phyloP scores from a whole-genome alignment of 2,797 vertebrate species.

The Tokudaia muenninki region DNA sequence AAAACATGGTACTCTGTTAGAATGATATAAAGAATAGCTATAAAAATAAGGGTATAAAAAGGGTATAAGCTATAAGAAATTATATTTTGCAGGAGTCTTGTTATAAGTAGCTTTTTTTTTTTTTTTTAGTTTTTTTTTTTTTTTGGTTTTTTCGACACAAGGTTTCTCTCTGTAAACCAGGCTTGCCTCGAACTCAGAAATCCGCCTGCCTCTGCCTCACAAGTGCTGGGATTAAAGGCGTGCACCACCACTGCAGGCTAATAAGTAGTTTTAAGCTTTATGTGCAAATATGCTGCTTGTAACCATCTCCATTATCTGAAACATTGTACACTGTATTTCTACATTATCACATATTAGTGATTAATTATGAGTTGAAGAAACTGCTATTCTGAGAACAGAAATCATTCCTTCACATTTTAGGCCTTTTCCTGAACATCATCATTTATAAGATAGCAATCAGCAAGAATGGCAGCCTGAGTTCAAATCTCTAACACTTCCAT shows the following conservation, averaged over 20 bases:
- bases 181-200: too few species aligned
- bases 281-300: background rate
- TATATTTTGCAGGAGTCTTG: background rate
- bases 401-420: background rate
- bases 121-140: too few species aligned
- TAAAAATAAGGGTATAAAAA: background rate
- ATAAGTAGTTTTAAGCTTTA: background rate
- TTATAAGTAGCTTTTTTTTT: background rate
- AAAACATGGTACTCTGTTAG: background rate
- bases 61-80: background rate
- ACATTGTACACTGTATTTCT: background rate
- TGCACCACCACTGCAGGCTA: too few species aligned
- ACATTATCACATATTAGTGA: background rate
- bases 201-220: too few species aligned
- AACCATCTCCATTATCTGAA: background rate
- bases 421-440: background rate
- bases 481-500: background rate
- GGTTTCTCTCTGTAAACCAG: too few species aligned
- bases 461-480: background rate
- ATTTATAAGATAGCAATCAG: background rate
- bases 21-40: background rate
- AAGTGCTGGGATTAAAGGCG: too few species aligned
- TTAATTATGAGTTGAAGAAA: background rate
- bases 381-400: background rate
- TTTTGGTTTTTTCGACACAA: too few species aligned